Conservation (phyloP, 2,888 invertebrate genomes). For the Petrophora chlorosata region DNA sequence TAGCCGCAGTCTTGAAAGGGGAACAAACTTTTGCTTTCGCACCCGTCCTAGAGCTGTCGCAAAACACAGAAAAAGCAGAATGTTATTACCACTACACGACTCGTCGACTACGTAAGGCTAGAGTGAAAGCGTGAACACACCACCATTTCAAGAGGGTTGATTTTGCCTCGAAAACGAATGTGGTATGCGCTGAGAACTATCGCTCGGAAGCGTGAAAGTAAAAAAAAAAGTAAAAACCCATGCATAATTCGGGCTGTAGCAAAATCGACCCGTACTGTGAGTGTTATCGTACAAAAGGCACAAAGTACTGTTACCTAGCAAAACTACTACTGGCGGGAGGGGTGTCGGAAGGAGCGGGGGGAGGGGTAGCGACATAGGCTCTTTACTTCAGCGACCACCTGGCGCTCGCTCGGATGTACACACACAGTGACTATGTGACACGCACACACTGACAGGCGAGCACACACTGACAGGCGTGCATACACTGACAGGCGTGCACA, state of each 20-base stretch:
- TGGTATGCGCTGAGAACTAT: constrained; percentile 42
- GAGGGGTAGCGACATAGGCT: constrained; percentile 63
- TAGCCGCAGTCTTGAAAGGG: constrained; percentile 90
- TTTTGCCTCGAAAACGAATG: constrained; percentile 64
- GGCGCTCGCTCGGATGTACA: constrained; percentile 17
- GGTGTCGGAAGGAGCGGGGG: constrained; percentile 27
- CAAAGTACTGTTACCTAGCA: constrained; percentile 48
- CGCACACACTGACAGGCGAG: constrained; percentile 46
- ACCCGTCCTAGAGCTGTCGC: constrained; percentile 83
- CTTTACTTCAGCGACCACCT: constrained; percentile 74
- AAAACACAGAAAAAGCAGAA: constrained; percentile 70
- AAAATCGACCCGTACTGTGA: constrained; percentile 62
- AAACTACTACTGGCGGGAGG: constrained; percentile 46
- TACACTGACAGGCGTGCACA: constrained; percentile 45
- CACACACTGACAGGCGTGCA: constrained; percentile 49
- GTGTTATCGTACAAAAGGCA: constrained; percentile 49
- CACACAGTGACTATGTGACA: neutral
- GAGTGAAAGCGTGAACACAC: constrained; percentile 55
- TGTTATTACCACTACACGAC: constrained; percentile 35
- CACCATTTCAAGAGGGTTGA: constrained; percentile 84
- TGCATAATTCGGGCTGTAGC: constrained; percentile 72
- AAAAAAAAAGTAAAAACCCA: constrained; percentile 63
- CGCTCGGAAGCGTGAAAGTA: constrained; percentile 53
- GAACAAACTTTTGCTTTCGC: constrained; percentile 87
- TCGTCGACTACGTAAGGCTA: constrained; percentile 29